phyloP scores from a whole-genome alignment of 2,888 invertebrate genomes.

The Leptopilina drosophilae region DNA sequence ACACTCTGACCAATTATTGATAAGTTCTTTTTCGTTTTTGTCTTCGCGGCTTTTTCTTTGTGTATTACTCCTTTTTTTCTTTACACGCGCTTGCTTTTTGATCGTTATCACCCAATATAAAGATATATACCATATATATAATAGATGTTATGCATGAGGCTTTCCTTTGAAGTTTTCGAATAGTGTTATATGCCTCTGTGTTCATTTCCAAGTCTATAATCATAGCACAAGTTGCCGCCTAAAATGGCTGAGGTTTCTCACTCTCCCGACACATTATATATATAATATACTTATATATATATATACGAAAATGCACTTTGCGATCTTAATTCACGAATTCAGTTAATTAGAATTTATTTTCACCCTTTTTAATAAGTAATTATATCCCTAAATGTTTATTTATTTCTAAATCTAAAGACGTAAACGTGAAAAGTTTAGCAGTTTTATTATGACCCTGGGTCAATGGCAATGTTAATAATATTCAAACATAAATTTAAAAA shows the following conservation, averaged over 20 bases:
- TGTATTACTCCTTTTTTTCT: conserved; percentile 33
- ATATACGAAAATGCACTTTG: conserved; percentile 24
- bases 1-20: conserved; percentile 19
- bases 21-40: conserved; percentile 31
- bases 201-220: conserved; percentile 52
- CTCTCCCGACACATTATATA: background rate
- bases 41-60: conserved; percentile 36
- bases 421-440: no score
- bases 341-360: background rate
- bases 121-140: conserved; percentile 26
- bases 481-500: no score
- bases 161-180: conserved; percentile 49
- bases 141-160: conserved; percentile 23
- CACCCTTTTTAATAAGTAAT: no score
- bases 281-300: no score
- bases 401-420: no score
- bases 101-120: conserved; percentile 22
- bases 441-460: no score
- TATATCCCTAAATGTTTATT: no score
- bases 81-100: conserved; percentile 33
- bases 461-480: no score
- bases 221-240: conserved; percentile 40
- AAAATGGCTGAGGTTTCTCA: conserved; percentile 23
- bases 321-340: conserved; percentile 18
- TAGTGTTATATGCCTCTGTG: conserved; percentile 47